A percentile compares a stretch with the other conserved stretches of the same genome.
phyloP scores from a whole-genome alignment of 2,797 vertebrate species.

The Cebuella pygmaea region DNA sequence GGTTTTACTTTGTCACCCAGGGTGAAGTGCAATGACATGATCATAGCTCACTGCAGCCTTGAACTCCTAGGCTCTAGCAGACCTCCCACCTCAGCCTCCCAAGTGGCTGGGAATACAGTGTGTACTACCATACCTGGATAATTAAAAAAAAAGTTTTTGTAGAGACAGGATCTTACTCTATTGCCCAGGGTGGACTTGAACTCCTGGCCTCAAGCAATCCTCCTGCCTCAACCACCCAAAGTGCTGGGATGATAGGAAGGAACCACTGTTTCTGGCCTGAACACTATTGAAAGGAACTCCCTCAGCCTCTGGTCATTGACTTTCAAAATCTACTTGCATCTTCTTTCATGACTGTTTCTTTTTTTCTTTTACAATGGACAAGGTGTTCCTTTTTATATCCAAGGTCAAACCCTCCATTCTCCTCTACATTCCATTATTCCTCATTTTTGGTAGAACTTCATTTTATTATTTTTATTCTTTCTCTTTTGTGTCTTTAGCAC shows the following conservation, averaged over 20 bases:
- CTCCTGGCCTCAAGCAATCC: background rate
- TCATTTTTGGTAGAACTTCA: background rate
- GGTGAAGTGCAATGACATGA: background rate
- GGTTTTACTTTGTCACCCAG: background rate
- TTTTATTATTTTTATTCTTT: conserved; percentile 11
- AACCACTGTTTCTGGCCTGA: background rate
- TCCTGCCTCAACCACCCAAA: background rate
- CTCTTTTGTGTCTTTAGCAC: background rate
- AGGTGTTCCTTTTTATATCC: background rate
- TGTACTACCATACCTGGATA: background rate
- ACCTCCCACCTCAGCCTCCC: background rate
- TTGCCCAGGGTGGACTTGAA: background rate
- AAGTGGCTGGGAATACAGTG: background rate
- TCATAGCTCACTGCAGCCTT: background rate
- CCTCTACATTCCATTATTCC: background rate
- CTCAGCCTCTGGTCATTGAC: background rate
- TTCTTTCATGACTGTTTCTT: conserved; percentile 4
- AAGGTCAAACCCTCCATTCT: background rate
- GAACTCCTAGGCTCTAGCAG: background rate
- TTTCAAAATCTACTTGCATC: conserved; percentile 33
- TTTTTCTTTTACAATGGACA: background rate
- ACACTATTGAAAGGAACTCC: background rate
- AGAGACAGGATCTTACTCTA: background rate
- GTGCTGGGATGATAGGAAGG: background rate
- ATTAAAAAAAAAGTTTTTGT: background rate